Evolutionary conservation across 1,140 invertebrate genomes (phyloP), one percentile per base, ranked within the genome.

Genomic region (Globodera rostochiensis): DNA sequence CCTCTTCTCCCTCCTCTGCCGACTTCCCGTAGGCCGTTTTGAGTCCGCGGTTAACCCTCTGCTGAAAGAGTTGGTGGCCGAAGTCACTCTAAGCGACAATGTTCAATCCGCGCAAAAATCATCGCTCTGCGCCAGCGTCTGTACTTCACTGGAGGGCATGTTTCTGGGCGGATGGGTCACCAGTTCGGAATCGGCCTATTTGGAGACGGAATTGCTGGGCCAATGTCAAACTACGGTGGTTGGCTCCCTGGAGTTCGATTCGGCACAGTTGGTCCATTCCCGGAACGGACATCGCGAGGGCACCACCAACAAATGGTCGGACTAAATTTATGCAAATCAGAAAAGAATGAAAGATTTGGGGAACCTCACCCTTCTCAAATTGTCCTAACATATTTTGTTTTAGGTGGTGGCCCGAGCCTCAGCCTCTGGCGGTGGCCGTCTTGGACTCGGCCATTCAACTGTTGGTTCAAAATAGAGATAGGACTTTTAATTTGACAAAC

Each of bases 51-150:
- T 91, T 80, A 90, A 89, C 66, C 82, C 89, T 25, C 79, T 92
- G 50, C 83, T 92, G 15, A 83, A 91, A 79, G 92, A 98, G 92
- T 91, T 99, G n/a, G 96, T 98, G 4, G 95, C 96, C 3, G 97
- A 99, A 91, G 95, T 99, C 83, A 98, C 96, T 0, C 91, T 98
- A 25, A 94, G 95, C 45, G 97, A 98, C 90, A 97, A 97, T 91
- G 93, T 94, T 47, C 95, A 95, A 25, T 97, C 97, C 88, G 97
- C 95, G 21, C 96, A 96, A 0, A 97, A 95, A 45, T 96, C 95
- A 0, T 98, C 91, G 93, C 94, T 4, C 94, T 96, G 87, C 95
- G 97, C 85, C 91, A 91, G 90, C 94, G 96, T 21, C 93, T 97
- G 81, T 91, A 95, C 64, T 94, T 94, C 46, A 94, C 94, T 94